Conservation (phyloP, 2,113 vertebrate genomes). For the Salvelinus fontinalis region DNA sequence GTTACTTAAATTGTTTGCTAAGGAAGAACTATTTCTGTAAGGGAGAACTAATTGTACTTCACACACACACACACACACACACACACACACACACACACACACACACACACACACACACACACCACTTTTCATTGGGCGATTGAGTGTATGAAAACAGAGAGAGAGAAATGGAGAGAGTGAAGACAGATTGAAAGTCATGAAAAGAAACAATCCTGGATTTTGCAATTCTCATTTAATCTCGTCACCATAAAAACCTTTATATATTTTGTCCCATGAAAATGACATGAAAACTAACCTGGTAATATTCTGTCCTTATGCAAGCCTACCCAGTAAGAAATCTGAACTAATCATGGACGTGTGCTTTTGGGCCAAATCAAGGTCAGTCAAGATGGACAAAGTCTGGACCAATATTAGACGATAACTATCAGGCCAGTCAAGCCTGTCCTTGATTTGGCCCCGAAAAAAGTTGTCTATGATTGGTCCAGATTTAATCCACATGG, state of each 20-base stretch:
- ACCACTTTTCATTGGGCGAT: neutral
- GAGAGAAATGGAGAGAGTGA: no score
- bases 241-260: neutral
- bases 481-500: neutral
- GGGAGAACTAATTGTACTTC: neutral
- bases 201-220: neutral
- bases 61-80: neutral
- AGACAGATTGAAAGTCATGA: neutral
- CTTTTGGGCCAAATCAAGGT: neutral
- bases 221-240: neutral
- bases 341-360: neutral
- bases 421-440: neutral
- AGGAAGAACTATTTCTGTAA: neutral
- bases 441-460: neutral
- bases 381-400: neutral
- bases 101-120: neutral
- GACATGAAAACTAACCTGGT: neutral
- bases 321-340: no score
- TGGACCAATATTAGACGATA: neutral
- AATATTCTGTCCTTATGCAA: neutral
- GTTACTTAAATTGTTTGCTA: neutral
- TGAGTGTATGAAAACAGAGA: neutral
- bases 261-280: slow-evolving; percentile 12
- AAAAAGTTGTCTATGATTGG: neutral
- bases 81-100: neutral